phyloP scores from a whole-genome alignment of 2,113 vertebrate genomes.

The Gopherus flavomarginatus region DNA sequence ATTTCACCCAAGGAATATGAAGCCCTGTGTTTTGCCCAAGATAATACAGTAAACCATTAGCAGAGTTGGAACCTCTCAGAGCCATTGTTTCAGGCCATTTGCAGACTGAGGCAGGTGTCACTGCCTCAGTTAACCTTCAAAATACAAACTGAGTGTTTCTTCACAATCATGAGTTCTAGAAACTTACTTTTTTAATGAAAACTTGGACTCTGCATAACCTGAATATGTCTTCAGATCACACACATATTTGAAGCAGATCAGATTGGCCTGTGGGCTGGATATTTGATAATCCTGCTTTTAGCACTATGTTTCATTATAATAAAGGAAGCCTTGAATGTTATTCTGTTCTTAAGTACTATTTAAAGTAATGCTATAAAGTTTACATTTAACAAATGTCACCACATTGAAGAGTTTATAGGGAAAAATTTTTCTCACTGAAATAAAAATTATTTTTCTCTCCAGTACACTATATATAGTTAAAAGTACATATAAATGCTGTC shows the following conservation, averaged over 20 bases:
- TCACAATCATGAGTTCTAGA: background rate
- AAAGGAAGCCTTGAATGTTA: background rate
- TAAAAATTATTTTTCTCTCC: background rate
- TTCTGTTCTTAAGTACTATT: background rate
- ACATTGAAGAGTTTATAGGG: background rate
- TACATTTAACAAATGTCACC: background rate
- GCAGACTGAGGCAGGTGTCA: background rate
- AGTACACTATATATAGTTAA: background rate
- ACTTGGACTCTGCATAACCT: background rate
- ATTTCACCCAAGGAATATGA: background rate
- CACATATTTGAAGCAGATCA: background rate
- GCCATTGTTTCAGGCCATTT: background rate
- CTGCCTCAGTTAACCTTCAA: background rate
- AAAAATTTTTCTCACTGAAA: background rate
- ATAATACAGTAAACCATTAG: background rate
- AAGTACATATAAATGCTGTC: conserved; percentile 55
- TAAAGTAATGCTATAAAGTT: background rate
- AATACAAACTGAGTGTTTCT: background rate
- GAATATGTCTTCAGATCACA: background rate
- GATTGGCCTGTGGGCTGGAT: background rate
- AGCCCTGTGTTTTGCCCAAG: background rate
- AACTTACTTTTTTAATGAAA: background rate
- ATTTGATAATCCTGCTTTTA: background rate
- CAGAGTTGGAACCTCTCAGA: background rate
- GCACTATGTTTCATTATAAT: background rate